Base-by-base conservation (phyloP, 2,888 invertebrate genomes). In the Melikaiella ostensackeni region DNA sequence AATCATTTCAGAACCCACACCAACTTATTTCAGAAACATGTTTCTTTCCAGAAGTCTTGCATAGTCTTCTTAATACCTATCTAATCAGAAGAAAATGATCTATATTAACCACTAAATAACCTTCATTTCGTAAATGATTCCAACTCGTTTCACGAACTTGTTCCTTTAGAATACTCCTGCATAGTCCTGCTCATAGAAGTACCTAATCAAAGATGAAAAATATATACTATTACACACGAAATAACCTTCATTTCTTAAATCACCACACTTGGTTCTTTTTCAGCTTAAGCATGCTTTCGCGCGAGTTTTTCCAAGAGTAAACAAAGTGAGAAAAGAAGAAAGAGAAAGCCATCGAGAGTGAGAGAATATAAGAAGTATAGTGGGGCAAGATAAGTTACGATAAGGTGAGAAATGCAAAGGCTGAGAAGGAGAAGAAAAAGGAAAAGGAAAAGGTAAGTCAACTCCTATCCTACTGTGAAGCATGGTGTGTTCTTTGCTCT, bases 401-500 rank as follows among this genome's bases (percentile, higher is more conserved):
- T 81, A 79, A 81, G 81, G 81, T 74, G 70, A 79, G 75, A 78
- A 63, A 75, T 70, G 81, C 78, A 77, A 78, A 77, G 76, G 78
- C 78, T 63, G 79, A 77, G 66, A 80, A 79, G 79, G 78, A 81
- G 82, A 77, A 77, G 73, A 30, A 30, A 30, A 30, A 77, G 73
- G 79, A 79, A 81, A 82, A 79, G 74, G 79, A 27, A 59, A 59
- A 59, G 59, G 24, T 16, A 59, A 59, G 59, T 59, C 59, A 78
- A 83, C 82, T 80, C 78, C 81, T 79, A 80, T 81, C 83, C 82
- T 81, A 84, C 80, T 84, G 85, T 83, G 82, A 84, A 82, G 83
- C 84, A 83, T 83, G 84, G 83, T 79, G 77, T 76, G 80, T 80
- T 59, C 59, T 27, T 5, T 59, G 59, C 55, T 55, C 55, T 79